phyloP scores from a whole-genome alignment of 2,113 vertebrate genomes.

The Lichenostomus cassidix region DNA sequence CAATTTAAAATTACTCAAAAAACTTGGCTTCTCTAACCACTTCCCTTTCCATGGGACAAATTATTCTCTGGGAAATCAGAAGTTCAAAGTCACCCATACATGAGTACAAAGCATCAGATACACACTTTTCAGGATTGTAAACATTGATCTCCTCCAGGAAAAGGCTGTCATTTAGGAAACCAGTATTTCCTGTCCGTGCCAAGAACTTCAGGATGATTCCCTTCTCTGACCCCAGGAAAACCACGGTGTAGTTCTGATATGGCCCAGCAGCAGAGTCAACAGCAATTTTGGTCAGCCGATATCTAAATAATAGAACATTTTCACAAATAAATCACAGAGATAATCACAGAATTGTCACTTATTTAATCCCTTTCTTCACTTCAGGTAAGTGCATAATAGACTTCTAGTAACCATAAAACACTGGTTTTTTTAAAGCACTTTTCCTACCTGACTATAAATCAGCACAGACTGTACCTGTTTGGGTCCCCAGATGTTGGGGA shows the following conservation, averaged over 20 bases:
- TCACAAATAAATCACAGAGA: neutral
- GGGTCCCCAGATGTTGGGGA: neutral
- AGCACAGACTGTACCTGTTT: neutral
- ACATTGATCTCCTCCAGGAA: constrained; percentile 96
- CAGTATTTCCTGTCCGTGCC: constrained; percentile 87
- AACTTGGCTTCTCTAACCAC: neutral
- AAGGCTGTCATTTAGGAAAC: constrained; percentile 94
- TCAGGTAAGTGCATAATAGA: neutral
- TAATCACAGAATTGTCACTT: neutral
- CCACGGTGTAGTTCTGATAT: constrained; percentile 89
- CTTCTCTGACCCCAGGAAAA: constrained; percentile 96
- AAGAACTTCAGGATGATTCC: constrained; percentile 97
- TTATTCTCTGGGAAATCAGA: neutral
- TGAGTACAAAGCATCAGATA: constrained; percentile 54
- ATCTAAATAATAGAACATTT: constrained; percentile 76
- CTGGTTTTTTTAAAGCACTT: neutral
- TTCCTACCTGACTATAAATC: neutral
- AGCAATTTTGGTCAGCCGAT: constrained; percentile 93
- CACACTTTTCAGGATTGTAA: constrained; percentile 96
- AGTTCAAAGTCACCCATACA: constrained; percentile 16
- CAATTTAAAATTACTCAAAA: neutral
- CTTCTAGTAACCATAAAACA: constrained; percentile 26
- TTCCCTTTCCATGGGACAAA: neutral
- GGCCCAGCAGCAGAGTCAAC: constrained; percentile 92
- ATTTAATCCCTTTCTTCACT: neutral